Evolutionary conservation across 2,888 invertebrate genomes (phyloP).

Genomic region (Lysandra bellargus): DNA sequence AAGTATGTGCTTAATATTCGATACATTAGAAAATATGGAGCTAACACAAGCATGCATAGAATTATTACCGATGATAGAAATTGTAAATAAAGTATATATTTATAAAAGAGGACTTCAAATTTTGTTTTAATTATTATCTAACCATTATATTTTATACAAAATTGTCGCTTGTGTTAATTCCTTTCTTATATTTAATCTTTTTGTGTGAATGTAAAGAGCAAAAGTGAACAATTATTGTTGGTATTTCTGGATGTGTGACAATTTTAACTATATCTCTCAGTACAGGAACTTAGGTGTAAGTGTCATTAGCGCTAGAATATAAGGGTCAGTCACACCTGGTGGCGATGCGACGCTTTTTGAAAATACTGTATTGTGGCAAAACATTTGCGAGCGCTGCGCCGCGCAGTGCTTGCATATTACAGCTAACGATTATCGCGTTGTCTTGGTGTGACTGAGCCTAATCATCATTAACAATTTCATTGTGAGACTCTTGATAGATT

Average conservation of each 20-base stretch:
- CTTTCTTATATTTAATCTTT: constrained; percentile 31
- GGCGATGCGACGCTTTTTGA: neutral
- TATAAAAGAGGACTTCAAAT: constrained; percentile 34
- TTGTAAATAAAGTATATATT: constrained; percentile 38
- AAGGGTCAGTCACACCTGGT: constrained; percentile 23
- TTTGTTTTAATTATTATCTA: constrained; percentile 33
- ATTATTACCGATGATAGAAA: constrained; percentile 30
- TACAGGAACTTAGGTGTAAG: constrained; percentile 76
- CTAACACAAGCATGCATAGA: constrained; percentile 26
- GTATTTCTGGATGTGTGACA: constrained; percentile 48
- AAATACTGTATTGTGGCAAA: neutral
- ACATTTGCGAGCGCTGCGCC: no score
- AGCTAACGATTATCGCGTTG: neutral
- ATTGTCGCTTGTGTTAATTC: constrained; percentile 32
- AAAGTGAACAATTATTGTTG: constrained; percentile 34
- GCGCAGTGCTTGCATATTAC: no score
- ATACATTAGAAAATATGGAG: constrained; percentile 20
- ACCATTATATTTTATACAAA: constrained; percentile 31
- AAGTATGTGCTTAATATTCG: constrained; percentile 25
- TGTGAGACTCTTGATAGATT: neutral
- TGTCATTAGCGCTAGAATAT: constrained; percentile 68
- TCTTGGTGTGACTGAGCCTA: constrained; percentile 38
- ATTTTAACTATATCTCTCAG: constrained; percentile 76
- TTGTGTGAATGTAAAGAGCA: constrained; percentile 29
- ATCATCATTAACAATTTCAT: constrained; percentile 39